A percentile compares a stretch with the other conserved stretches of the same genome.
Evolutionary conservation across 2,113 vertebrate species (phyloP).

Genomic region (Callocephalon fimbriatum): DNA sequence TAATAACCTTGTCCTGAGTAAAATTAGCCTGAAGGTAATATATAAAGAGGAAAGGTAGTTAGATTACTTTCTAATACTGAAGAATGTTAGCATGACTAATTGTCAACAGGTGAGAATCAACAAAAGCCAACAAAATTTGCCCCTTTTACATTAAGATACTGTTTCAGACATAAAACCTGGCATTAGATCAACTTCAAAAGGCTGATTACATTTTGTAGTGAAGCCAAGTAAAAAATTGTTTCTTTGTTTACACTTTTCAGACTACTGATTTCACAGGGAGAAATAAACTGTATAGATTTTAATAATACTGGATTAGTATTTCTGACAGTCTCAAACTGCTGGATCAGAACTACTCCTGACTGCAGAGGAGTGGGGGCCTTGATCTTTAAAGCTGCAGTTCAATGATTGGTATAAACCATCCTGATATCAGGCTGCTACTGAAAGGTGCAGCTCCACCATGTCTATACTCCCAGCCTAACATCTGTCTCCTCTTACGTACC

Average conservation of each 20-base stretch:
- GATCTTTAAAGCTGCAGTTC: background rate
- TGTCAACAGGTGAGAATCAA: background rate
- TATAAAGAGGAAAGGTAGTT: background rate
- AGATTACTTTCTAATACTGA: background rate
- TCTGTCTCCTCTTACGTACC: background rate
- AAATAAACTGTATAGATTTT: background rate
- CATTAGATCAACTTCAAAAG: background rate
- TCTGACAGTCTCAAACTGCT: background rate
- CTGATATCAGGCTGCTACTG: background rate
- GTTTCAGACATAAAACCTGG: background rate
- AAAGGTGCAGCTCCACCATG: background rate
- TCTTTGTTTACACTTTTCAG: background rate
- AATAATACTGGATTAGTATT: background rate
- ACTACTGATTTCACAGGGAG: background rate
- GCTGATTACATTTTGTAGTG: background rate
- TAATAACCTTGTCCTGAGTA: background rate
- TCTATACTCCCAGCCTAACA: background rate
- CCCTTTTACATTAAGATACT: background rate
- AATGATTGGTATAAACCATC: background rate
- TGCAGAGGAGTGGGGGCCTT: background rate
- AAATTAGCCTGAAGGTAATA: background rate
- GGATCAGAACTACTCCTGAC: background rate
- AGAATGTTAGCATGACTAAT: background rate
- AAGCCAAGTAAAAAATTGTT: background rate
- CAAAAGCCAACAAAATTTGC: background rate